phyloP scores from a whole-genome alignment of 2,888 invertebrate species.

The Xanthia togata region DNA sequence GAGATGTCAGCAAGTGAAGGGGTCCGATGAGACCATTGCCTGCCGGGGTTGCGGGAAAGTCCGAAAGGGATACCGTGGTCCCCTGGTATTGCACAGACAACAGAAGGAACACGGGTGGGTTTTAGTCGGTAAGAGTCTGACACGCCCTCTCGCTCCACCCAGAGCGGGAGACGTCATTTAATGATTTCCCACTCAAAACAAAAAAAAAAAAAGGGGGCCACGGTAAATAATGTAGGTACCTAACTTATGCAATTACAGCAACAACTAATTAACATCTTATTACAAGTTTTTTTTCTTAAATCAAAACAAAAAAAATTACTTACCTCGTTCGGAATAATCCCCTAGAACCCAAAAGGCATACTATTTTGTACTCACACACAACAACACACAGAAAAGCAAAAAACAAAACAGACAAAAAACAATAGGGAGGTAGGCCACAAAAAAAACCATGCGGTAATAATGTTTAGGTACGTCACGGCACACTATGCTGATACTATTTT shows the following conservation, averaged over 20 bases:
- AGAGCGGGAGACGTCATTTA: too few relatives aligned
- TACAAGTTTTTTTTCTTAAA: background rate
- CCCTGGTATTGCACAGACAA: too few relatives aligned
- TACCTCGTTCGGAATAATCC: constrained; percentile 31
- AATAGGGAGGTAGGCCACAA: background rate
- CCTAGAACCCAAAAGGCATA: constrained; percentile 11
- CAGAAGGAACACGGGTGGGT: too few relatives aligned
- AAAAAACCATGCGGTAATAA: constrained; percentile 3
- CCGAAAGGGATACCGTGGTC: too few relatives aligned
- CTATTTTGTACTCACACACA: background rate
- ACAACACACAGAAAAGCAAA: constrained; percentile 17
- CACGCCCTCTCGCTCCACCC: too few relatives aligned
- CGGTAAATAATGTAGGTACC: too few relatives aligned
- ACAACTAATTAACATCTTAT: background rate
- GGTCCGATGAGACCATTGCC: too few relatives aligned
- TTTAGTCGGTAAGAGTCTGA: too few relatives aligned
- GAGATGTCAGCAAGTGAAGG: too few relatives aligned
- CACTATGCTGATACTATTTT: background rate
- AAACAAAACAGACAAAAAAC: constrained; percentile 8
- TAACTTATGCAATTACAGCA: background rate
- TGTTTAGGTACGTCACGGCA: background rate
- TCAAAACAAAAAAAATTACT: constrained; percentile 9
- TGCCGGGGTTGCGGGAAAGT: too few relatives aligned
- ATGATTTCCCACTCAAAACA: too few relatives aligned
- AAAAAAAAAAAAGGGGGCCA: too few relatives aligned